A percentile compares a stretch with the other conserved stretches of the same genome.
Evolutionary conservation across 2,888 invertebrate genomes (phyloP).

Genomic region (Nemurella pictetii): DNA sequence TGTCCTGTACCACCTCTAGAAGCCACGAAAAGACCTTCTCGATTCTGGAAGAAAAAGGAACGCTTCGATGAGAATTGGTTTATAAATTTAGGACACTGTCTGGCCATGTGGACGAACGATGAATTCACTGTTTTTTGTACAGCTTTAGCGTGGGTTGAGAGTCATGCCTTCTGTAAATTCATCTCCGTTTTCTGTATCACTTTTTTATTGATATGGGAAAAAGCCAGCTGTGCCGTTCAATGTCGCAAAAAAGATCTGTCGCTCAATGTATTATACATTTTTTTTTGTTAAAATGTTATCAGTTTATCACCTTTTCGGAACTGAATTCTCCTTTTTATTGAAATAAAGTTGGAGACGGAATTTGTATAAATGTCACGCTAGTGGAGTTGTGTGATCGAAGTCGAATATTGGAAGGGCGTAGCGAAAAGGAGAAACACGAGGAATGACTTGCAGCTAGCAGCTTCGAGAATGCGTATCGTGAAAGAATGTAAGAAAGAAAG

Average conservation of each 20-base stretch:
- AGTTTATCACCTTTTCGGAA: not conserved
- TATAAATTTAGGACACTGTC: too few species aligned
- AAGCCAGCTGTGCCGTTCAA: not conserved
- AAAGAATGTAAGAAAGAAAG: not conserved
- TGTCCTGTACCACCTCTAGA: conserved; percentile 82
- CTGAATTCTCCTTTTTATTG: not conserved
- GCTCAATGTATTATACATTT: not conserved
- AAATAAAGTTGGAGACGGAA: not conserved
- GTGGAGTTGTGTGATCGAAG: not conserved
- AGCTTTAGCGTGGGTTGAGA: not conserved
- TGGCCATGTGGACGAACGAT: too few species aligned
- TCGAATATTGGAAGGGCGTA: not conserved
- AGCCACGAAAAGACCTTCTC: conserved; percentile 92
- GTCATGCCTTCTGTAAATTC: not conserved
- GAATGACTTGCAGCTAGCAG: not conserved
- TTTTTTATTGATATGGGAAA: not conserved
- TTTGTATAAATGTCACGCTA: not conserved
- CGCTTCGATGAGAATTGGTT: not conserved
- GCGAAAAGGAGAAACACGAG: not conserved
- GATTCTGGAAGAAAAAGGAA: conserved; percentile 48
- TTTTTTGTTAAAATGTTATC: not conserved
- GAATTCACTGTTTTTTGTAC: not conserved
- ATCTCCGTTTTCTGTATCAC: not conserved
- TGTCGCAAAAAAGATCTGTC: not conserved
- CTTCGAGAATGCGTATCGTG: not conserved